Conservation (phyloP, 2,113 vertebrate species). For the Gobius niger region DNA sequence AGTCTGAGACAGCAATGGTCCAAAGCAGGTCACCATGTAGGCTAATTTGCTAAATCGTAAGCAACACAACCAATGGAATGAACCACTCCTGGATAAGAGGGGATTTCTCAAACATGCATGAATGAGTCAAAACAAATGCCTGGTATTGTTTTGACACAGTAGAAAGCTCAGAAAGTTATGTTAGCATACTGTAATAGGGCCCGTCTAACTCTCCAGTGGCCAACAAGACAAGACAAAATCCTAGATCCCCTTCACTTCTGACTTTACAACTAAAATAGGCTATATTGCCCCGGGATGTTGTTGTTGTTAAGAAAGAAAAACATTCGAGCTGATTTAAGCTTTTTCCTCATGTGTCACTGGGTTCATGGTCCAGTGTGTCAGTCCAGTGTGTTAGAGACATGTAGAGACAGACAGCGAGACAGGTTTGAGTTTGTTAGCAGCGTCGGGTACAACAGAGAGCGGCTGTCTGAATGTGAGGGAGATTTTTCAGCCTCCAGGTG, state of each 20-base stretch:
- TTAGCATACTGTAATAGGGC: slow-evolving; percentile 1
- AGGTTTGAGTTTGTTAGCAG: slow-evolving; percentile 71
- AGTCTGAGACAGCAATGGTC: not conserved
- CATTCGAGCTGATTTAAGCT: slow-evolving; percentile 13
- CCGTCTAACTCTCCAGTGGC: not conserved
- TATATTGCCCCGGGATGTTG: not conserved
- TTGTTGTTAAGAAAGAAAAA: slow-evolving; percentile 3
- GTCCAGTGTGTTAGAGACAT: slow-evolving; percentile 22
- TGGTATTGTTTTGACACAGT: slow-evolving; percentile 3
- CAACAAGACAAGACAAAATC: slow-evolving; percentile 3
- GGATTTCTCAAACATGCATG: slow-evolving; percentile 3
- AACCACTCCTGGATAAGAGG: not conserved
- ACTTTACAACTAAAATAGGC: not conserved
- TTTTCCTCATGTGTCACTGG: slow-evolving; percentile 7
- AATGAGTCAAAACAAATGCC: slow-evolving; percentile 1
- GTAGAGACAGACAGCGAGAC: slow-evolving; percentile 51
- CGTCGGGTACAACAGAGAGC: slow-evolving; percentile 59
- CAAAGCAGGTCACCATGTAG: not conserved
- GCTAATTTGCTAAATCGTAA: not conserved
- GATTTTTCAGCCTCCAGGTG: slow-evolving; percentile 80
- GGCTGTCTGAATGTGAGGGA: slow-evolving; percentile 57
- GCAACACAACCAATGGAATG: not conserved
- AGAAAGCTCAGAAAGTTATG: slow-evolving; percentile 1
- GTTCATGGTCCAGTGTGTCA: slow-evolving; percentile 31
- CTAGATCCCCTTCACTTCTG: not conserved